Base-by-base conservation (phyloP, 1,140 invertebrate genomes). In the Brachionus rubens region DNA sequence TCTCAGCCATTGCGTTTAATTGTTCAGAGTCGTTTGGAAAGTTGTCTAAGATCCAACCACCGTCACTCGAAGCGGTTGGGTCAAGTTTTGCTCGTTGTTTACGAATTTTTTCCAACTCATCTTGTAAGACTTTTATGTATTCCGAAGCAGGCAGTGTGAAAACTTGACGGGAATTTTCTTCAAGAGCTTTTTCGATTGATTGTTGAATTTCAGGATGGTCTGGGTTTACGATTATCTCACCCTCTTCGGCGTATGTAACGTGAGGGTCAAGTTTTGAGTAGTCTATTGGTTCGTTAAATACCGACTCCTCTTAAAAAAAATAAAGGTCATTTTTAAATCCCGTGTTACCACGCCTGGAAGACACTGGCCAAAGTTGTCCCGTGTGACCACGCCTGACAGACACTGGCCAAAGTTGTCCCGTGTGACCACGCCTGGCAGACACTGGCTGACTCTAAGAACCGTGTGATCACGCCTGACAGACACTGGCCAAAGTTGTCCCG, bases 1-100 rank as follows among this genome's bases (percentile, higher is more conserved):
- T 82, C 75, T 85, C 84, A 24, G 82, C 78, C 65, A 81, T 78
- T 26, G 79, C 79, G 41, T 79, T 81, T 82, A 82, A 84, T 76
- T 82, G 82, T n/a, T 85, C 84, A 19, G 80, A 78, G 10, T 80
- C 82, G 16, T 77, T 77, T 10, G 84, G 84, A 78, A 83, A 85
- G 79, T 84, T 83, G 56, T 85, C 84, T 7, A 85, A 70, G 50
- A 85, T 82, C 83, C 83, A 85, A 21, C 82, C 82, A 59, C 84
- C 84, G 80, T 82, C 76, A 28, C 82, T 67, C 3, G 56, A 26
- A 40, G 54, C 59, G 10, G 24, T 77, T 12, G 59, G 59, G 43
- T 65, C 30, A 30, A 43, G 33, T 46, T 67, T 47, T n/a, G 36
- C 26, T 36, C 40, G 24, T 19, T 77, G 21, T 52, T 65, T 47